Evolutionary conservation across 2,113 vertebrate genomes (phyloP), one percentile per base, ranked within the genome.

Genomic region (Peromyscus polionotus): DNA sequence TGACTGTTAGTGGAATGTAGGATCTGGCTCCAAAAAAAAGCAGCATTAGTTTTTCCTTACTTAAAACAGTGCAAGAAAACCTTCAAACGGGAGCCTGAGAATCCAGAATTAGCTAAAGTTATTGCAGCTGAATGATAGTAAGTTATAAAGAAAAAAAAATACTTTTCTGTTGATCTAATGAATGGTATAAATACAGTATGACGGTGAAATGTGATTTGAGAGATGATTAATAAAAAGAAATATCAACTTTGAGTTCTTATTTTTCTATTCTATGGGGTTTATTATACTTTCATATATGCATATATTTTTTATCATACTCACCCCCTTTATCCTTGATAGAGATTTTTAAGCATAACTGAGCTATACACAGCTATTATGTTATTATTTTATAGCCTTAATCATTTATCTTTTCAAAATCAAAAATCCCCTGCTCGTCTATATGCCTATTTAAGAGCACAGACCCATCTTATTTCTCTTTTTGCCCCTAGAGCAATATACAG

Each of bases 161-260:
- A 45, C 28, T 77, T 72, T 17, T 83, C 33, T 87, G 39, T 81
- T 96, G 39, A 89, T 65, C 31, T 90, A 90, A 48, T 81, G 20
- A 80, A 42, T 84, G 73, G 28, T 3, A 72, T 4, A 6, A 90
- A 2, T 51, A 70, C 77, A 87, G 2, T 68, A 57, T 61, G 45
- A 28, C 84, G 48, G 68, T 24, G 13, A 92, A 45, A 73, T 26
- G 1, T 80, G 54, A 33, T 75, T 63, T 87, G 57, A 93, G 76
- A 96, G 26, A 28, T 96, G 42, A 63, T 81, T 88, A 88, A 84
- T 77, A 48, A 67, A 94, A 95, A n/a, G 54, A 68, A 68, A 48
- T 85, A 45, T 10, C 83, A 84, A 84, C 26, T 91, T 28, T 45
- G 11, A 22, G 28, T 91, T 88, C 45, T 75, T 63, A 88, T 81